Percentiles rank a stretch among this genome's conserved stretches.
Conservation (phyloP, 2,113 vertebrate species). For the Macaca fascicularis region T2T-MFA8v1.1 NC_088379.1:108173501-108174000, state of each 20-base stretch:
- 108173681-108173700: conserved; percentile 26
- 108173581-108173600: conserved; percentile 16
- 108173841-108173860: neutral
- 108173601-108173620: neutral
- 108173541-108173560: conserved; percentile 25
- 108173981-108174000: neutral
- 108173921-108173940: neutral
- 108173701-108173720: conserved; percentile 8
- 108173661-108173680: neutral
- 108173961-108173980: neutral
- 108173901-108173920: neutral
- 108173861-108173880: conserved; percentile 12
- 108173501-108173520: conserved; percentile 21
- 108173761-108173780: neutral
- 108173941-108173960: neutral
- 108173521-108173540: neutral
- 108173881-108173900: neutral
- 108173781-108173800: neutral
- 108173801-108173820: neutral
- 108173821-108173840: neutral
- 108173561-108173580: conserved; percentile 8
- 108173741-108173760: neutral
- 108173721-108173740: conserved; percentile 25
- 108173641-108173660: conserved; percentile 43
- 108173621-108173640: conserved; percentile 39